These are phyloP conservation scores for Passer montanus DNA, from an alignment of 2,113 vertebrate species.

Conservation along the genomic window DNA sequence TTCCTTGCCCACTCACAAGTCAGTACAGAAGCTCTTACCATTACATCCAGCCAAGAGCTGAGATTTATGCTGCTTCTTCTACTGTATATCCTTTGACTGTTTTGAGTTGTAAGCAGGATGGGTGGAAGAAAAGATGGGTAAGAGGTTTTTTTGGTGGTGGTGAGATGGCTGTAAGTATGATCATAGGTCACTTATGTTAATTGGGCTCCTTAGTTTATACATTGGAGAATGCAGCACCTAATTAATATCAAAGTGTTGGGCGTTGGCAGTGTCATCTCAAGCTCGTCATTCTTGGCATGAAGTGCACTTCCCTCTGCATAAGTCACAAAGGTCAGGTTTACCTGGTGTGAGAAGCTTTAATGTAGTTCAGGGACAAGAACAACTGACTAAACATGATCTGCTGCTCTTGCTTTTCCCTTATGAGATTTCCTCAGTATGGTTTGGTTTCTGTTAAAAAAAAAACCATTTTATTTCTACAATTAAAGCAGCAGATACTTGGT, in stretches of 20 bases:
- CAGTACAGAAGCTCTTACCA: background rate
- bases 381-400: background rate
- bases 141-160: background rate
- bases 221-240: constrained; percentile 3
- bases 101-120: background rate
- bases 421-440: background rate
- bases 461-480: background rate
- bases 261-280: background rate
- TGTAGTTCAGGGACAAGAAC: background rate
- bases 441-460: background rate
- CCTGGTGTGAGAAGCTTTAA: background rate
- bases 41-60: background rate
- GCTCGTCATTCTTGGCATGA: background rate
- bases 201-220: background rate
- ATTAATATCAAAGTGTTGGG: background rate
- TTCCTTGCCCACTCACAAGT: background rate
- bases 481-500: background rate
- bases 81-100: background rate
- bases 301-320: background rate
- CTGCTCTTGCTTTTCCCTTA: background rate
- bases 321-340: constrained; percentile 20
- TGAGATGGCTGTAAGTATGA: background rate
- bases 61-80: background rate
- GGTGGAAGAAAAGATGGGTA: background rate
- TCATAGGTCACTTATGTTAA: background rate